Evolutionary conservation across 2,113 vertebrate species (phyloP).

Genomic region (Scomber colias): DNA sequence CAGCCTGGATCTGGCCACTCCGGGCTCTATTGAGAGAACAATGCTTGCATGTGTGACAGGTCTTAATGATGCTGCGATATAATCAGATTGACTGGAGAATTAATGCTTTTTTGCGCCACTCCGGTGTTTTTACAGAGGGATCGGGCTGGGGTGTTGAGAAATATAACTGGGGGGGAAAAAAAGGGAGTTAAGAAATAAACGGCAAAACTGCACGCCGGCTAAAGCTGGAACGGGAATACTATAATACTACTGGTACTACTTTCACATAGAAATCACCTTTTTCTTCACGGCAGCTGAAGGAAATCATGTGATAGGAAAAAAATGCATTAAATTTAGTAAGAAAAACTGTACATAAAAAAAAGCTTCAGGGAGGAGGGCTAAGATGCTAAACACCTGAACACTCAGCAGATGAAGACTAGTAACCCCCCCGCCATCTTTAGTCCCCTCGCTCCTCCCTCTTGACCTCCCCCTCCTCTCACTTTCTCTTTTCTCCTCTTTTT

Average conservation of each 20-base stretch:
- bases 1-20: conserved; percentile 20
- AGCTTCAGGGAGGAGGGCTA: neutral
- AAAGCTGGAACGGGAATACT: neutral
- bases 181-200: conserved; percentile 5
- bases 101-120: conserved; percentile 35
- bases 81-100: conserved; percentile 67
- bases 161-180: neutral
- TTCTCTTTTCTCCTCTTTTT: conserved; percentile 28
- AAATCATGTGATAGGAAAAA: neutral
- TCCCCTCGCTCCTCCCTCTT: neutral
- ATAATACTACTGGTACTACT: neutral
- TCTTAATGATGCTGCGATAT: conserved; percentile 66
- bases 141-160: conserved; percentile 8
- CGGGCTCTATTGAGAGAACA: conserved; percentile 52
- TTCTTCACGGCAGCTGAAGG: neutral
- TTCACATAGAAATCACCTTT: neutral
- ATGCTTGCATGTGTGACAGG: conserved; percentile 55
- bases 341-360: neutral
- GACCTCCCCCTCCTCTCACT: neutral
- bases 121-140: neutral
- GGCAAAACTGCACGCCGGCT: neutral
- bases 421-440: neutral
- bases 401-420: conserved; percentile 24
- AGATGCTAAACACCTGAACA: conserved; percentile 24
- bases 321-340: neutral